Evolutionary conservation across 2,113 vertebrate genomes (phyloP), one percentile per base, ranked within the genome.

Genomic region (Dicrurus megarhynchus): DNA sequence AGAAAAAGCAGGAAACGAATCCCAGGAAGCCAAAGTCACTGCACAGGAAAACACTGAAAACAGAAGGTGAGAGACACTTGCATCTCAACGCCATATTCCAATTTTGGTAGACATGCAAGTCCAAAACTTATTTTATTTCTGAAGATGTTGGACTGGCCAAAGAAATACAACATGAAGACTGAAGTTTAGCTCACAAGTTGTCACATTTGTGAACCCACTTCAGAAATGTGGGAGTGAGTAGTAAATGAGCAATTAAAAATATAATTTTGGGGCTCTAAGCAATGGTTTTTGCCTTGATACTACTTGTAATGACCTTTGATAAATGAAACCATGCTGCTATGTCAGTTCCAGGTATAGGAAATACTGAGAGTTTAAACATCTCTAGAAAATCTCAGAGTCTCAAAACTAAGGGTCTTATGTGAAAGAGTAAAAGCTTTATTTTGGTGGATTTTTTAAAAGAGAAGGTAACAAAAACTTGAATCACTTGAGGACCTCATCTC

Each of bases 1-100:
- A 94, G 97, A 96, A 95, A 97, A 96, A 87, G 18, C 95, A 90
- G 95, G 76, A 85, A 81, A 63, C 0, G 84, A 56, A 20, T 82
- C 65, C 79, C 91, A 76, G 65, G 91, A 95, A 94, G 78, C 77
- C 78, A 97, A 70, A 92, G 53, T 46, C 50, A 4, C 97, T 3
- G 91, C 89, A 23, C 79, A 96, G 83, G 98, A 99, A 24, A 96
- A 97, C 85, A 71, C 85, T 4, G 99, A 99, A 77, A 98, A 98
- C 57, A 98, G 95, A 60, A 99, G 98, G 99, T 99, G 71, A 90
- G 94, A 57, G n/a, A 28, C 24, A 46, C 15, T 80, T 71, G 13
- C 20, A 50, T 26, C 41, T 81, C 49, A 46, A 1, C 37, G 19
- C 64, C 18, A 3, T 41, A 3, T 26, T 86, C 28, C 20, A 26